Percentiles rank a stretch among this genome's conserved stretches.
Conservation (phyloP, 2,113 vertebrate genomes). For the Tragelaphus scriptus region DNA sequence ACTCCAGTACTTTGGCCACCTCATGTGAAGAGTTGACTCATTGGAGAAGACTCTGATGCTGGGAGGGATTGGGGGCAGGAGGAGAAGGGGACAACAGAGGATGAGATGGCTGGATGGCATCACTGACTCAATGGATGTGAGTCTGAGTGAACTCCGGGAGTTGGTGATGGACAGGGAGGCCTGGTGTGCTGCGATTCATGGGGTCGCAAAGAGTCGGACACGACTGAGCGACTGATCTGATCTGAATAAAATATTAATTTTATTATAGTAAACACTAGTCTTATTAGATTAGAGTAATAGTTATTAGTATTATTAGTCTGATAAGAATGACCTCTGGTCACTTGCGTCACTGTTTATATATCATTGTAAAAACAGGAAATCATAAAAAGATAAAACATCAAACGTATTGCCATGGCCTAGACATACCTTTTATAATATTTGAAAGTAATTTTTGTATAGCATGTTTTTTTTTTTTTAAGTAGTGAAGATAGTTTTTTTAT, state of each 20-base stretch:
- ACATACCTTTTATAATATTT: background rate
- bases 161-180: too few relatives aligned
- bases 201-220: too few relatives aligned
- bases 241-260: background rate
- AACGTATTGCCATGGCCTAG: background rate
- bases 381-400: background rate
- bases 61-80: too few relatives aligned
- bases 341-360: background rate
- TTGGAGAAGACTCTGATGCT: too few relatives aligned
- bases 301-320: background rate
- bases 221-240: too few relatives aligned
- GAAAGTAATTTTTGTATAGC: background rate
- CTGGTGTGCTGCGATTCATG: too few relatives aligned
- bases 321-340: background rate
- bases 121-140: too few relatives aligned
- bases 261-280: background rate
- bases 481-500: background rate
- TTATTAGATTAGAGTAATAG: background rate
- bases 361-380: background rate
- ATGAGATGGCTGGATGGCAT: too few relatives aligned
- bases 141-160: too few relatives aligned
- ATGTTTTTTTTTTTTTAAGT: background rate
- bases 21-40: too few relatives aligned
- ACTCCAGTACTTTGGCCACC: too few relatives aligned
- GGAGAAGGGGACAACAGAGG: too few relatives aligned